Evolutionary conservation across 2,113 vertebrate species (phyloP), one percentile per base, ranked within the genome.

Genomic region (Argyrosomus japonicus): DNA sequence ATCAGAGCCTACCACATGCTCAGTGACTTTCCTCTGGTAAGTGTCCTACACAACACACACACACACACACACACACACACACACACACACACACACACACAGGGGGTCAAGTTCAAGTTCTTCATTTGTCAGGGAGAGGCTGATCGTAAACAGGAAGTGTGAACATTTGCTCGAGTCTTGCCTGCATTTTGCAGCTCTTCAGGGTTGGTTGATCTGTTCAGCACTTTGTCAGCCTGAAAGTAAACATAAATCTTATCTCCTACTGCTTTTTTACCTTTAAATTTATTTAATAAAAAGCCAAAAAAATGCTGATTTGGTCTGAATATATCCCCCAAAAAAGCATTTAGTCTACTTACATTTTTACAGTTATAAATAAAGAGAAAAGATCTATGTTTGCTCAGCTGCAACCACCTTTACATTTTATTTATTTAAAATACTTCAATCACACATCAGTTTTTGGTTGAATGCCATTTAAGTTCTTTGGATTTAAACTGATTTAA

Each of bases 1-100:
- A 98, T 98, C 90, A 94, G 97, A 79, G 97, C 97, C 57, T 98
- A 97, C 93, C 97, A 97, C 91, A 95, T 96, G 93, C 93, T 98
- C 84, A 96, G 91, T 2, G 97, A 98, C 83, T 97, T 96, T 72
- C 96, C 97, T 21, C 86, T 83, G 88, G 97, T 98, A 91, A 97
- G 97, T 94, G n/a, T n/a, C n/a, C n/a, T n/a, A n/a, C n/a, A n/a
- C n/a, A n/a, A n/a, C n/a, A n/a, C n/a, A n/a, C n/a, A n/a, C n/a
- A 45, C 45, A 13, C 9, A 14, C 12, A 45, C 45, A 14, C 45
- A 45, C 43, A 45, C 43, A 45, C 43, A 45, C 43, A 45, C 43
- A 45, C 9, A 43, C 43, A 43, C 43, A 43, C n/a, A 43, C 40
- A 8, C 40, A 8, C 40, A 8, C 40, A 10, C 40, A 10, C 40